Evolutionary conservation across 2,888 invertebrate species (phyloP).

Genomic region (Eremobia ochroleuca): DNA sequence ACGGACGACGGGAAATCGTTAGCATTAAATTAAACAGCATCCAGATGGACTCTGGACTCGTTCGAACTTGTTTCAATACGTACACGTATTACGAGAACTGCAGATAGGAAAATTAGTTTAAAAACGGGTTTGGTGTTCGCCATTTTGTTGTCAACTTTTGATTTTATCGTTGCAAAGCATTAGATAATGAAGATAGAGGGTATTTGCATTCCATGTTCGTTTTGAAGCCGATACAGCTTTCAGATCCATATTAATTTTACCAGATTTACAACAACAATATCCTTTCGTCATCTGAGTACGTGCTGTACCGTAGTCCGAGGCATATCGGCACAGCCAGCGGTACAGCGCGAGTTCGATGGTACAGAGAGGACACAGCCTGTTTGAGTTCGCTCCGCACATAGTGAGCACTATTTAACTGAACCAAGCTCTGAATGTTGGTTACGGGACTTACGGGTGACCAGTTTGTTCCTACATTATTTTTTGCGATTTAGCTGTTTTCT

Average conservation of each 20-base stretch:
- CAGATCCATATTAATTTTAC: neutral
- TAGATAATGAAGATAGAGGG: neutral
- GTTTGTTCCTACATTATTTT: slow-evolving; percentile 15
- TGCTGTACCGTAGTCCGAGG: neutral
- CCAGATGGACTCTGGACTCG: slow-evolving; percentile 27
- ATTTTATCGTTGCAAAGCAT: neutral
- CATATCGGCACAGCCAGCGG: neutral
- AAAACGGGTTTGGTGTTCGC: neutral
- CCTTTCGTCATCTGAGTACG: neutral
- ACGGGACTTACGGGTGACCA: slow-evolving; percentile 10
- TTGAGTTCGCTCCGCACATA: slow-evolving; percentile 31
- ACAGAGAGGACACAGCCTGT: slow-evolving; percentile 26
- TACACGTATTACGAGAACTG: neutral
- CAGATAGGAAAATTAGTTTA: slow-evolving; percentile 15
- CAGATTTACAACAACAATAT: slow-evolving; percentile 1
- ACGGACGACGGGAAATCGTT: slow-evolving; percentile 36
- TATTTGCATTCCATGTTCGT: neutral
- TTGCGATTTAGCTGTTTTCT: slow-evolving; percentile 6
- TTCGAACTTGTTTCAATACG: slow-evolving; percentile 32
- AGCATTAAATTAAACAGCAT: slow-evolving; percentile 46
- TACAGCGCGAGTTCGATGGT: slow-evolving; percentile 1
- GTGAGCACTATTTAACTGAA: slow-evolving; percentile 17
- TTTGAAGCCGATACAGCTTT: neutral
- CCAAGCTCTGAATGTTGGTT: slow-evolving; percentile 28
- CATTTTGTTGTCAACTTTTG: neutral